These are phyloP conservation scores for Todiramphus saurophagus DNA, from an alignment of 2,113 vertebrate genomes.

Conservation along the genomic window DNA sequence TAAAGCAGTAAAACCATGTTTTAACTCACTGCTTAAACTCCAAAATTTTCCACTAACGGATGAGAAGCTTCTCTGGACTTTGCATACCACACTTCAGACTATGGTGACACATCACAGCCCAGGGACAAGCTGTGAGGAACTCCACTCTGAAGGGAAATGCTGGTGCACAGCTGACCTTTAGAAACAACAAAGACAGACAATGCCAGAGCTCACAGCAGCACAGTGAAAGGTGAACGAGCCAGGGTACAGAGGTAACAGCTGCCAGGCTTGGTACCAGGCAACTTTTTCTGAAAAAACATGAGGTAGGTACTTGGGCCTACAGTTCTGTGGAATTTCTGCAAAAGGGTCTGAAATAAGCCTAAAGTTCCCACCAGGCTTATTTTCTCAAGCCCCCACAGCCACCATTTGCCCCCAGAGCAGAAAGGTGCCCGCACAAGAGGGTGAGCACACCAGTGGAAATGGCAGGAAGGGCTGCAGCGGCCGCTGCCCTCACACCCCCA, in stretches of 20 bases:
- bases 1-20: neutral
- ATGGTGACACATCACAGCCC: neutral
- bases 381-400: neutral
- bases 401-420: accelerated
- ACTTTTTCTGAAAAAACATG: neutral
- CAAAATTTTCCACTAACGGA: neutral
- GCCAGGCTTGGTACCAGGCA: neutral
- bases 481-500: neutral
- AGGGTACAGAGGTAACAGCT: neutral
- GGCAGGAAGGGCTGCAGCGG: too few species aligned
- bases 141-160: neutral
- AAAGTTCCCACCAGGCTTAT: accelerated
- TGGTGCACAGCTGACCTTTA: neutral
- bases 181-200: neutral
- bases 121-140: neutral
- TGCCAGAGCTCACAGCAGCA: neutral
- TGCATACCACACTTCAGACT: neutral
- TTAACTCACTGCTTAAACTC: neutral
- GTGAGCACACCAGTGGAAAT: neutral
- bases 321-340: neutral
- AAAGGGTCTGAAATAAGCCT: accelerated
- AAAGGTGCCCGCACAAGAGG: neutral
- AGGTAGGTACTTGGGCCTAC: neutral
- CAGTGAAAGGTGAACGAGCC: neutral
- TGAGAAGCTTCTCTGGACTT: neutral